Base-by-base conservation (phyloP, 2,888 invertebrate species). In the Yponomeuta sedellus region DNA sequence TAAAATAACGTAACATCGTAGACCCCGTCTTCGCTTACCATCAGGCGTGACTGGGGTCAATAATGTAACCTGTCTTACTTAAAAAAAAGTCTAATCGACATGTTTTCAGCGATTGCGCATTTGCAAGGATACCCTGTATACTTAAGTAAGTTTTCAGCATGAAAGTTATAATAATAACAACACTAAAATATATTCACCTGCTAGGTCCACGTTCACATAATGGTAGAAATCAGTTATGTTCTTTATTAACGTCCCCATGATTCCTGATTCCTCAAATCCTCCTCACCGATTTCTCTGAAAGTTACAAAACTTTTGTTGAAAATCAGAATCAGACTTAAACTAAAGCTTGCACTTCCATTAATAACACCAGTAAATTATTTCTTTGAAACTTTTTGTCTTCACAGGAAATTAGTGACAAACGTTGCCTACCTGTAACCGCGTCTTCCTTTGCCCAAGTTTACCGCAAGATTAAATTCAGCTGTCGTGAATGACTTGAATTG, bases 141-240 rank as follows among this genome's bases (percentile, higher is more conserved):
- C 34, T 8, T 34, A 34, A 8, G 34, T 34, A 34, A 8, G 34
- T 34, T 8, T 25, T 25, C 25, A 8, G 28, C 28, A 34, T 34
- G 34, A 6, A 34, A 5, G 34, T 34, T 34, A 34, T 34, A 8
- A 34, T 6, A 34, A 34, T 34, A 34, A 34, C 5, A 34, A 8
- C 34, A 10, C 34, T 8, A 34, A 6, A 34, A 34, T 8, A 34
- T 8, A 66, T 61, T 75, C 72, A 90, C 90, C 90, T 66, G 89
- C 89, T 39, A 89, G 71, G 67, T 89, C 89, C 70, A 86, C 78
- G 74, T 88, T 89, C 11, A 91, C 70, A 69, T 79, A 88, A 66
- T 78, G 80, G 71, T 88, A 91, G 71, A 82, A 86, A 34, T 77
- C 71, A 2, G 88, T 83, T 57, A 89, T 78, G 68, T 88, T 89